A percentile compares a stretch with the other conserved stretches of the same genome.
Evolutionary conservation across 2,888 invertebrate species (phyloP).

Genomic region (Tachystola acroxantha): DNA sequence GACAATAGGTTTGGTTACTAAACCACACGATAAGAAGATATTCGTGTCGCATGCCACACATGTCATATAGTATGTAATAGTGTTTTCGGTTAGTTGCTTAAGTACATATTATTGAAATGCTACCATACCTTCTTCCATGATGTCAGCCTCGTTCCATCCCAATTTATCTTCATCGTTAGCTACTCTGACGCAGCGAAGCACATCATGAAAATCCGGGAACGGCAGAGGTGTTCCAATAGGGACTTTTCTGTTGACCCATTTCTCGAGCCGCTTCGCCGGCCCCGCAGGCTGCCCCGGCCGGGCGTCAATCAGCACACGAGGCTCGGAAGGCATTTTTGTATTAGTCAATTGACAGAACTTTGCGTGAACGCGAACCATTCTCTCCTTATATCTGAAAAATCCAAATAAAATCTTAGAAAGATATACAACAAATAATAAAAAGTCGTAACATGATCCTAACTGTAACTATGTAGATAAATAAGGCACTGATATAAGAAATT

Average conservation of each 20-base stretch:
- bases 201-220: conserved; percentile 78
- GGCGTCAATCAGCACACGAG: conserved; percentile 51
- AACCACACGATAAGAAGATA: too few relatives aligned
- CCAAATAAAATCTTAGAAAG: background rate
- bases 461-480: conserved; percentile 32
- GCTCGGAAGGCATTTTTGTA: conserved; percentile 66
- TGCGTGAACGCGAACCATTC: conserved; percentile 69
- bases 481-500: conserved; percentile 8
- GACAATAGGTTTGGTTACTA: too few relatives aligned
- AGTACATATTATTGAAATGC: too few relatives aligned
- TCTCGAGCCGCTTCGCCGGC: conserved; percentile 59
- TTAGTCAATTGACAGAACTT: conserved; percentile 82
- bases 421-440: background rate
- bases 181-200: conserved; percentile 56
- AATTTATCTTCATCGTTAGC: conserved; percentile 58
- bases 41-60: too few relatives aligned
- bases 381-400: conserved; percentile 60
- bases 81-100: too few relatives aligned
- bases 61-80: too few relatives aligned
- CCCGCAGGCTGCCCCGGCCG: conserved; percentile 51
- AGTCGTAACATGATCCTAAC: too few relatives aligned
- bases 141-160: conserved; percentile 59
- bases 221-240: conserved; percentile 59
- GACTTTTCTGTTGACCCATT: conserved; percentile 62
- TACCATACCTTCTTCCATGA: conserved; percentile 63